Percentiles rank a stretch among this genome's conserved stretches.
Evolutionary conservation across 2,888 invertebrate genomes (phyloP).

Genomic region (Orgyia antiqua): DNA sequence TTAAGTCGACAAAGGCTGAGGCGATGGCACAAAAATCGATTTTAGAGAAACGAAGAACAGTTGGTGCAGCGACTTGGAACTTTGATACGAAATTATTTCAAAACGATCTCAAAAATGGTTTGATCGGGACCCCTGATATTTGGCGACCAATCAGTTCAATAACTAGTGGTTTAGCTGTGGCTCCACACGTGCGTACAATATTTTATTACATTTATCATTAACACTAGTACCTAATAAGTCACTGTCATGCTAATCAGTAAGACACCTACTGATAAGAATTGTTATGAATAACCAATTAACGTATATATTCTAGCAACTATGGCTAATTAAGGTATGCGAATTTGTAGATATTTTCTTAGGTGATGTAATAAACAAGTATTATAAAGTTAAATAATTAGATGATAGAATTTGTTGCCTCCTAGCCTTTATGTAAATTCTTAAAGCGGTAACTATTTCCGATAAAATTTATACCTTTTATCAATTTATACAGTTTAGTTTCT

Average conservation of each 20-base stretch:
- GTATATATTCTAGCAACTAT: no score
- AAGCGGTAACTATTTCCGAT: no score
- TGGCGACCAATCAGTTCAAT: conserved; percentile 83
- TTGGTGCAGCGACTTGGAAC: conserved; percentile 83
- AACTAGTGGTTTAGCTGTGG: conserved; percentile 77
- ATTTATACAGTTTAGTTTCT: no score
- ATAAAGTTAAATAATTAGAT: no score
- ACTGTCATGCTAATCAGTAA: neutral
- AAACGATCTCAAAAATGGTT: conserved; percentile 77
- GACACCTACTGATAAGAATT: neutral
- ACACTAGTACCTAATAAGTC: neutral
- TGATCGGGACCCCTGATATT: conserved; percentile 82
- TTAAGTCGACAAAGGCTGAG: conserved; percentile 64
- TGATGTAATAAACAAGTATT: no score
- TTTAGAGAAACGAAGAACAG: conserved; percentile 80
- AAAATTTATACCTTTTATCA: no score
- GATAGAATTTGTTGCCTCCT: no score
- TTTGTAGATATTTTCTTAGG: no score
- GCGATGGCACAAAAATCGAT: conserved; percentile 65
- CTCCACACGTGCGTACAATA: conserved; percentile 64
- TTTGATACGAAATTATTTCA: conserved; percentile 81
- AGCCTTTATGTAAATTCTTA: no score
- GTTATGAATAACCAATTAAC: no score
- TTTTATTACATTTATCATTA: no score
- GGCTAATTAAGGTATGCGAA: no score